Evolutionary conservation across 1,140 invertebrate species (phyloP).

Genomic region (Gerris buenoi): DNA sequence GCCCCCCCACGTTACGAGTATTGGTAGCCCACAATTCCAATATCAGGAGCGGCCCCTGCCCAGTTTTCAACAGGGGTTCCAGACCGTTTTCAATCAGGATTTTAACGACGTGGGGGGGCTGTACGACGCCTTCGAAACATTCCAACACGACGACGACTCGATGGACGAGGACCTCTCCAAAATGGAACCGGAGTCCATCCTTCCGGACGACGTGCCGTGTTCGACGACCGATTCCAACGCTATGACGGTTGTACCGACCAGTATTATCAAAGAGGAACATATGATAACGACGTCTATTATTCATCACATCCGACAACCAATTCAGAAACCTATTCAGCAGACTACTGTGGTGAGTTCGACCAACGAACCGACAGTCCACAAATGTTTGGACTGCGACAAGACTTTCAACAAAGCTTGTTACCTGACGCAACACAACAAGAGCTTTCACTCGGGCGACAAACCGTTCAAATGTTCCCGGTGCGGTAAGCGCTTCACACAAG

Average conservation of each 20-base stretch:
- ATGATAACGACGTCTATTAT: no score
- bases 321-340: slow-evolving; percentile 1
- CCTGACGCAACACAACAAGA: slow-evolving; percentile 76
- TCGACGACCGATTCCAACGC: slow-evolving; percentile 8
- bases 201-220: slow-evolving; percentile 5
- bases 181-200: background rate
- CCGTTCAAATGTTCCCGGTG: slow-evolving; percentile 70
- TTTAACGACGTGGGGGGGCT: slow-evolving; percentile 21
- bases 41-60: slow-evolving; percentile 34
- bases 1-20: slow-evolving; percentile 16
- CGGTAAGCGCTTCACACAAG: slow-evolving; percentile 62
- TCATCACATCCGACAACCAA: no score
- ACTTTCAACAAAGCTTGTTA: slow-evolving; percentile 74
- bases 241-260: slow-evolving; percentile 6
- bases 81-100: slow-evolving; percentile 5
- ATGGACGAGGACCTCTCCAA: background rate
- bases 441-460: slow-evolving; percentile 70
- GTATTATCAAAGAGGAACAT: background rate
- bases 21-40: slow-evolving; percentile 1
- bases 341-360: background rate
- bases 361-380: slow-evolving; percentile 23
- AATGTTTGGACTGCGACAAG: slow-evolving; percentile 70
- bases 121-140: slow-evolving; percentile 11
- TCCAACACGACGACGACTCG: background rate
- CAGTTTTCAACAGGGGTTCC: slow-evolving; percentile 38